Evolutionary conservation across 2,113 vertebrate species (phyloP).

Genomic region (Panurus biarmicus): DNA sequence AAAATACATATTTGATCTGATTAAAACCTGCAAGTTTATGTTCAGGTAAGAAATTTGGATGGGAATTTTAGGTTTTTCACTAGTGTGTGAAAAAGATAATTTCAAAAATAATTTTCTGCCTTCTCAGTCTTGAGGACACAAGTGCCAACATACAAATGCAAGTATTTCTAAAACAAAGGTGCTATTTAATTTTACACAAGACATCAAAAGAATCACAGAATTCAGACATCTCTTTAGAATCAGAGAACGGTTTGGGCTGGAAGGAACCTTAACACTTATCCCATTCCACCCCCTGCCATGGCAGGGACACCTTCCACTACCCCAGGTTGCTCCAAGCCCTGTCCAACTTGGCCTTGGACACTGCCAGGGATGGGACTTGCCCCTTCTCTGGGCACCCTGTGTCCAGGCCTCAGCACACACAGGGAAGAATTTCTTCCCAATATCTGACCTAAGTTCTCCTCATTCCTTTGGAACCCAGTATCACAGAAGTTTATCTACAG

Average conservation of each 20-base stretch:
- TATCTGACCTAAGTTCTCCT: background rate
- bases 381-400: background rate
- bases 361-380: background rate
- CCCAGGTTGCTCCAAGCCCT: rapidly evolving
- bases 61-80: background rate
- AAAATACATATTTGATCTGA: background rate
- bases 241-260: background rate
- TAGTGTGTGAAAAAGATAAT: rapidly evolving
- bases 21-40: background rate
- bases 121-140: background rate
- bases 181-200: background rate
- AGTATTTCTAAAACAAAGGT: background rate
- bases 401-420: rapidly evolving
- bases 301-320: background rate
- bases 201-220: background rate
- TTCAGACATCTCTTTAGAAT: background rate
- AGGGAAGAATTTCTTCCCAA: background rate
- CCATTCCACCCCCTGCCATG: background rate
- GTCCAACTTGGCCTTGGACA: rapidly evolving
- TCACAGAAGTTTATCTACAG: background rate
- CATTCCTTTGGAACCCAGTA: background rate
- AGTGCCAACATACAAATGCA: background rate
- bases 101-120: rapidly evolving
- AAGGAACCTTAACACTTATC: background rate
- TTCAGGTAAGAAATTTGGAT: background rate